These are phyloP conservation scores for Sebastes vulpes DNA, from an alignment of 2,797 vertebrate genomes.

Conservation along the genomic window DNA sequence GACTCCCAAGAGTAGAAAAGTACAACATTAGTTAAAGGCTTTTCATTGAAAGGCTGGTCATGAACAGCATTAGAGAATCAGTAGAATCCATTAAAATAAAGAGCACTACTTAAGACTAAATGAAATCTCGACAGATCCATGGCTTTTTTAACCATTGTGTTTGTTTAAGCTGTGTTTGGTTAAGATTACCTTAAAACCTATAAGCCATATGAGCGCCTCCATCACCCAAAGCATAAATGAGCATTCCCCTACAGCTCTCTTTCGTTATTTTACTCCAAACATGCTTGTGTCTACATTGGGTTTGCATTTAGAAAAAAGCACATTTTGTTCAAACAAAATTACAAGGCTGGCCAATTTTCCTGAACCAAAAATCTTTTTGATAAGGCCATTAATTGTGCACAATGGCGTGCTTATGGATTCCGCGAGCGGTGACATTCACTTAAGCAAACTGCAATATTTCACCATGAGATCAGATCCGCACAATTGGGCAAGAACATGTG, in stretches of 20 bases:
- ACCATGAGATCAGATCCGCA: background rate
- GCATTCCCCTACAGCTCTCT: background rate
- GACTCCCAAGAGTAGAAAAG: slow-evolving; percentile 11
- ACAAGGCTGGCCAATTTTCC: background rate
- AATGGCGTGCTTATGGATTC: background rate
- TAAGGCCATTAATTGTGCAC: background rate
- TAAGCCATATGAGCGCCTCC: slow-evolving; percentile 8
- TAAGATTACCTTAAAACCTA: slow-evolving; percentile 40
- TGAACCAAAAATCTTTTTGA: background rate
- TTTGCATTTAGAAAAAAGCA: background rate
- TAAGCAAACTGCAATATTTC: background rate
- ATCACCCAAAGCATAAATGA: slow-evolving; percentile 11
- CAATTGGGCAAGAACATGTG: background rate
- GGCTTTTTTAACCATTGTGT: slow-evolving; percentile 40
- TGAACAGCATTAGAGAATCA: slow-evolving; percentile 28
- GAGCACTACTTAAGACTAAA: slow-evolving; percentile 16
- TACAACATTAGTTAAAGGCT: slow-evolving; percentile 20
- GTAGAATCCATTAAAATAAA: slow-evolving; percentile 40
- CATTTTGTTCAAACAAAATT: background rate
- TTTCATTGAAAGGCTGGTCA: slow-evolving; percentile 28
- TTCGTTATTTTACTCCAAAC: background rate
- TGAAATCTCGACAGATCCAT: slow-evolving; percentile 9
- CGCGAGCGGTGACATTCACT: background rate
- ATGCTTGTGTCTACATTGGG: background rate
- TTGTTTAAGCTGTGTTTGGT: slow-evolving; percentile 43